phyloP scores from a whole-genome alignment of 1,140 invertebrate species.

The Lepidostoma basale region DNA sequence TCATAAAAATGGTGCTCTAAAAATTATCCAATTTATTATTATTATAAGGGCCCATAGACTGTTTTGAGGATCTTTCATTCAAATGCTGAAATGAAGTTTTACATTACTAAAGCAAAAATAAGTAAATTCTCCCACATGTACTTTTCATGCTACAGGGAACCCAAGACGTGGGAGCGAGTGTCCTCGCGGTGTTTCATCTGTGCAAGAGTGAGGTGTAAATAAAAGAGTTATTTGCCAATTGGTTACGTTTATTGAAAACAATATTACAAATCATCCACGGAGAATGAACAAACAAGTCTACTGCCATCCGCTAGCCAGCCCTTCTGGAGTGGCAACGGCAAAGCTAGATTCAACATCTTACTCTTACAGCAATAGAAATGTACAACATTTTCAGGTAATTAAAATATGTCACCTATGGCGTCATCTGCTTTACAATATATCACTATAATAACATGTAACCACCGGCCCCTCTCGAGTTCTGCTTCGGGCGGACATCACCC shows the following conservation, averaged over 20 bases:
- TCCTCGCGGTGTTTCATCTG: no score
- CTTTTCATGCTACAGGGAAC: no score
- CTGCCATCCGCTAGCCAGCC: no score
- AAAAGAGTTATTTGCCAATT: constrained; percentile 2
- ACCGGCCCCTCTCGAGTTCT: background rate
- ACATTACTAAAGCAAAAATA: no score
- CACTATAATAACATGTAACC: constrained; percentile 13
- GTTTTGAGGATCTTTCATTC: no score
- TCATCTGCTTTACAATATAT: background rate
- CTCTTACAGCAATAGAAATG: constrained; percentile 14
- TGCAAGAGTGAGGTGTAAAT: no score
- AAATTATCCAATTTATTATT: no score
- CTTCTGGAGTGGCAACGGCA: constrained; percentile 24
- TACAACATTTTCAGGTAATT: constrained; percentile 14
- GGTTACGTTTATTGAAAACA: constrained; percentile 18
- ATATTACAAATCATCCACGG: background rate
- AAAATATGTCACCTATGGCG: constrained; percentile 23
- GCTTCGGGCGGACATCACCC: constrained; percentile 7
- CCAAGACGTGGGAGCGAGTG: no score
- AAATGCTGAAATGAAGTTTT: no score
- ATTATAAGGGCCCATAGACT: no score
- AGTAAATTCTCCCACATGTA: no score
- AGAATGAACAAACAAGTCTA: constrained; percentile 16
- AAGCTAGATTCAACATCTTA: constrained; percentile 27
- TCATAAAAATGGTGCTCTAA: no score